Evolutionary conservation across 1,140 invertebrate genomes (phyloP).

Genomic region (Galendromus occidentalis): DNA sequence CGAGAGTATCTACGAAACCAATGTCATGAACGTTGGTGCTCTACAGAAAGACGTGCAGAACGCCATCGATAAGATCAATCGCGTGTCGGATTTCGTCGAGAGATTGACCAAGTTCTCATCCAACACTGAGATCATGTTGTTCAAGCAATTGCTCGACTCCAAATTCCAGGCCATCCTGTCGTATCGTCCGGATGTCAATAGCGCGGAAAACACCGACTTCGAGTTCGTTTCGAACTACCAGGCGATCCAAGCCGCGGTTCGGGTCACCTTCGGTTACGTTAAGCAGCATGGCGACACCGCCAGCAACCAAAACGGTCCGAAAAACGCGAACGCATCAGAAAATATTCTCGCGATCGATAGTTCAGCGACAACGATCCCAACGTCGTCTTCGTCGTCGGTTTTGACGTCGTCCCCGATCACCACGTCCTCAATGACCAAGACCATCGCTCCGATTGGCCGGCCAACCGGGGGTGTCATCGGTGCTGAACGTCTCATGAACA

Average conservation of each 20-base stretch:
- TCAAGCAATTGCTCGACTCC: slow-evolving; percentile 76
- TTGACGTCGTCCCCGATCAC: too few relatives aligned
- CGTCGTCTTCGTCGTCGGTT: too few relatives aligned
- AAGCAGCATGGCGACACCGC: too few relatives aligned
- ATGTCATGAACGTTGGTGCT: slow-evolving; percentile 62
- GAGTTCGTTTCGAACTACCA: slow-evolving; percentile 94
- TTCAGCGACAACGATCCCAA: too few relatives aligned
- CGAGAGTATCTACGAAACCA: slow-evolving; percentile 71
- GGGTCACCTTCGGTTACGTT: slow-evolving; percentile 88
- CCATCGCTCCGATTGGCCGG: slow-evolving; percentile 56
- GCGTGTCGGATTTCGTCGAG: slow-evolving; percentile 81
- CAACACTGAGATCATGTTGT: slow-evolving; percentile 72
- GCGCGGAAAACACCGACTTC: slow-evolving; percentile 49
- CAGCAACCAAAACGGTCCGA: too few relatives aligned
- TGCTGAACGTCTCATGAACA: slow-evolving; percentile 15
- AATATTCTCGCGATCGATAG: too few relatives aligned
- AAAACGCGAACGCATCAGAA: too few relatives aligned
- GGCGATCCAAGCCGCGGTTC: slow-evolving; percentile 74
- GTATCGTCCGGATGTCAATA: slow-evolving; percentile 57
- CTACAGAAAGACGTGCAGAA: slow-evolving; percentile 80
- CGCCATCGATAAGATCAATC: slow-evolving; percentile 73
- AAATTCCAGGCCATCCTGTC: slow-evolving; percentile 64
- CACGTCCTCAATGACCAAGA: neutral
- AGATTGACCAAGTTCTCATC: slow-evolving; percentile 68
- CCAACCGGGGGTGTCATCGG: slow-evolving; percentile 36